Percentiles rank a stretch among this genome's conserved stretches.
Conservation (phyloP, 1,140 invertebrate species). For the Sminthurinus signatus region DNA sequence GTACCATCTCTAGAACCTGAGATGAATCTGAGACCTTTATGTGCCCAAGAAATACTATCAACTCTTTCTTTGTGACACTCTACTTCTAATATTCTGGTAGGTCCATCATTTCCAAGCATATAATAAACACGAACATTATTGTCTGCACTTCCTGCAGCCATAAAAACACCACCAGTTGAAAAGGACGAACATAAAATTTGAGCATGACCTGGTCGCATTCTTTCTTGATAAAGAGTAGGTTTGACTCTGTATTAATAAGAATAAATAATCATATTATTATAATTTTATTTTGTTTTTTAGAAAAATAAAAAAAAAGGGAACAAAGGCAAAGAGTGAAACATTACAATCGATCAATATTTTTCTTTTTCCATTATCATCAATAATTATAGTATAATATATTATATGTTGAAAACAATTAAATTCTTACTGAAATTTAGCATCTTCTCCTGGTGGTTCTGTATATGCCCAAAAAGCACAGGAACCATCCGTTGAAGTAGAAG, state of each 20-base stretch:
- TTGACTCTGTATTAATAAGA: conserved; percentile 54
- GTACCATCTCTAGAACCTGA: conserved; percentile 96
- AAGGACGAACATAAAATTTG: conserved; percentile 96
- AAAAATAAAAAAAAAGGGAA: no score
- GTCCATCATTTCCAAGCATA: conserved; percentile 67
- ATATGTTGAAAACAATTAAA: neutral
- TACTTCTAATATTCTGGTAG: conserved; percentile 67
- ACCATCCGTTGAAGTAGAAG: conserved; percentile 91
- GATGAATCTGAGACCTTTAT: conserved; percentile 74
- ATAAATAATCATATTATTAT: neutral
- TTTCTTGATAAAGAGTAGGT: conserved; percentile 86
- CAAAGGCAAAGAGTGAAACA: no score
- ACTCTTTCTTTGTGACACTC: conserved; percentile 89
- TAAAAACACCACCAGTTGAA: conserved; percentile 85
- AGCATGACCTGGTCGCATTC: conserved; percentile 83
- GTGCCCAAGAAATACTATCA: conserved; percentile 93
- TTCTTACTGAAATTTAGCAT: conserved; percentile 45
- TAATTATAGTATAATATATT: no score
- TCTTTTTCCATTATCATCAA: no score
- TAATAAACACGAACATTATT: conserved; percentile 87
- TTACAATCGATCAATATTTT: no score
- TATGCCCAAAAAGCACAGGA: conserved; percentile 94
- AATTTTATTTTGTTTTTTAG: no score
- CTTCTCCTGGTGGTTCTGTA: conserved; percentile 53
- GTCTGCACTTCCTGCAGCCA: conserved; percentile 89